A percentile compares a stretch with the other conserved stretches of the same genome.
phyloP scores from a whole-genome alignment of 2,113 vertebrate genomes.

The Campylorhamphus procurvoides region DNA sequence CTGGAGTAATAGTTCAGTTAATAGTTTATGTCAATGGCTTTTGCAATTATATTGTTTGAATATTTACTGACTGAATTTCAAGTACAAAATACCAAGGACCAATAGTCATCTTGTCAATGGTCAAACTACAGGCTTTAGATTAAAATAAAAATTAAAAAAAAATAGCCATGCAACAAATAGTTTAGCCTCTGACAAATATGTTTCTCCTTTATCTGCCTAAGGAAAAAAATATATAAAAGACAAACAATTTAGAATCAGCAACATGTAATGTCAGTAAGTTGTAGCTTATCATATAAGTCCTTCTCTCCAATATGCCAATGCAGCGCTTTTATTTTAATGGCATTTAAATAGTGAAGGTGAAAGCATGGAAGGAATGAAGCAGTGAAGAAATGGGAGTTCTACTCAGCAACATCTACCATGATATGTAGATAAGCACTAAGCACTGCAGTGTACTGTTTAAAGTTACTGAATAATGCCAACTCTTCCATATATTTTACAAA shows the following conservation, averaged over 20 bases:
- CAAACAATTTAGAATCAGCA: neutral
- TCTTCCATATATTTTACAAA: neutral
- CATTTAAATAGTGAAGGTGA: neutral
- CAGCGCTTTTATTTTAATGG: neutral
- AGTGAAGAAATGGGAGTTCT: neutral
- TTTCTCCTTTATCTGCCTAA: neutral
- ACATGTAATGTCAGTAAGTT: neutral
- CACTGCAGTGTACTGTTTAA: neutral
- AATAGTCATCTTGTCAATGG: neutral
- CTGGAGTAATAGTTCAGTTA: neutral
- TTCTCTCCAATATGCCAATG: neutral
- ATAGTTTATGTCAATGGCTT: neutral
- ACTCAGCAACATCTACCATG: fast-evolving
- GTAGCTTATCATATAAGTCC: neutral
- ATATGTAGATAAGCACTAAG: neutral
- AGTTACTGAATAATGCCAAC: neutral
- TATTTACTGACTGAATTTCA: neutral
- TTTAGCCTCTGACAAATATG: neutral
- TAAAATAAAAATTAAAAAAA: neutral
- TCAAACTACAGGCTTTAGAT: neutral
- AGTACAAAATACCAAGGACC: neutral
- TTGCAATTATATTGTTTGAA: neutral
- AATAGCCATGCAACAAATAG: neutral
- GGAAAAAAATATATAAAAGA: neutral
- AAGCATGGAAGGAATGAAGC: neutral